phyloP scores from a whole-genome alignment of 2,888 invertebrate species.

The Watsonalla binaria region DNA sequence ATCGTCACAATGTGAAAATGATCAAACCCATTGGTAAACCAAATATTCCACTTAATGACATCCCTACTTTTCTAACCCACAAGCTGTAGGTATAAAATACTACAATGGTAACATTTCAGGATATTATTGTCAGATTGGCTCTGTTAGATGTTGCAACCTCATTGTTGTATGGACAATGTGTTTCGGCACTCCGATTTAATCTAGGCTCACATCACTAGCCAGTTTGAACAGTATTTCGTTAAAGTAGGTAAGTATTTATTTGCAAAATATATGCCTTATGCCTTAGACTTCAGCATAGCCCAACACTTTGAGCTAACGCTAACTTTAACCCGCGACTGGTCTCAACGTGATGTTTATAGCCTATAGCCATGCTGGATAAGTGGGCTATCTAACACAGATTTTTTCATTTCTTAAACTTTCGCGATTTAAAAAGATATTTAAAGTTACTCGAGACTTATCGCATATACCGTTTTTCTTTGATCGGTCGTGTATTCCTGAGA shows the following conservation, averaged over 20 bases:
- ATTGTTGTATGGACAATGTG: slow-evolving; percentile 20
- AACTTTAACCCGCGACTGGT: not conserved
- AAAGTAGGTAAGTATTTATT: not conserved
- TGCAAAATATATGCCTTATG: not conserved
- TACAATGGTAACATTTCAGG: slow-evolving; percentile 19
- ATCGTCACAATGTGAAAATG: too few species aligned
- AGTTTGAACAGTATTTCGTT: not conserved
- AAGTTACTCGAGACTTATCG: too few species aligned
- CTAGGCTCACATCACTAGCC: slow-evolving; percentile 11
- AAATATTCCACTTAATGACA: not conserved
- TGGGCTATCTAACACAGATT: not conserved
- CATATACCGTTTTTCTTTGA: too few species aligned
- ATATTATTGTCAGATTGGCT: slow-evolving; percentile 7
- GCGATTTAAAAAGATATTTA: too few species aligned
- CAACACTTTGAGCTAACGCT: too few species aligned
- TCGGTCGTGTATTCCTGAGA: too few species aligned
- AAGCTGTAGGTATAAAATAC: slow-evolving; percentile 7
- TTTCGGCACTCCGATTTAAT: slow-evolving; percentile 6
- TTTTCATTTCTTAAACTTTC: too few species aligned
- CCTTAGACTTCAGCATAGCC: not conserved
- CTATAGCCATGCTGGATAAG: not conserved
- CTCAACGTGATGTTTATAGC: too few species aligned
- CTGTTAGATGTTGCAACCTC: slow-evolving; percentile 12
- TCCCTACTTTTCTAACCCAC: not conserved
- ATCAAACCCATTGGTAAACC: too few species aligned